Evolutionary conservation across 2,113 vertebrate species (phyloP), one percentile per base, ranked within the genome.

Genomic region (Xenotilapia longispinis): DNA sequence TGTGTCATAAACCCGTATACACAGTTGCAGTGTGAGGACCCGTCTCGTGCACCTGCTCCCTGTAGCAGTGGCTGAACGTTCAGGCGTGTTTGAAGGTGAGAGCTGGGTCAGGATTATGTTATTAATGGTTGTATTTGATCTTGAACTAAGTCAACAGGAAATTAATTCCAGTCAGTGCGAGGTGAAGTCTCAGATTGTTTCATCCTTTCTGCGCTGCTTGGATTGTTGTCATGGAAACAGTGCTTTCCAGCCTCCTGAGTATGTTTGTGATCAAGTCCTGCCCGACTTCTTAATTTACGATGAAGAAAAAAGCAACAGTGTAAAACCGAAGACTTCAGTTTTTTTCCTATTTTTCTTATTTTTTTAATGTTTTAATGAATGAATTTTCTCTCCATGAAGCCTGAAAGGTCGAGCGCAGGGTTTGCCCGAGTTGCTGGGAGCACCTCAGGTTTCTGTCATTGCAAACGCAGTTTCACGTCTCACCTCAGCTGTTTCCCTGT

Each of bases 11-110:
- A 73, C 21, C 65, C 13, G 21, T 26, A 6, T 15, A 23, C 2
- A 26, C 1, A 3, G 21, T 14, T 21, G 36, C 63, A 68, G 11
- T 68, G 12, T 68, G 63, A 68, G 36, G 36, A 40, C 33, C 38
- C 0, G 38, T 15, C 38, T 15, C 15, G 36, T 21, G 36, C 36
- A 0, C 0, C 0, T 42, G n/a, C 3, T 45, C 7, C 38, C 38
- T 73, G 8, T 10, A 73, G 38, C 65, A 9, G 13, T 6, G 14
- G 38, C 38, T 73, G 38, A 21, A 23, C 6, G n/a, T 73, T 73
- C 21, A 47, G 38, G 13, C 1, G 12, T 47, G 40, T 45, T 26
- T 73, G 13, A 26, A 47, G 68, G 13, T 10, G 38, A 73, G 65
- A 23, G 21, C 21, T 23, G 38, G 65, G 38, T 73, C 0, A 45